Evolutionary conservation across 2,888 invertebrate genomes (phyloP).

Genomic region (Elgonia sp.): DNA sequence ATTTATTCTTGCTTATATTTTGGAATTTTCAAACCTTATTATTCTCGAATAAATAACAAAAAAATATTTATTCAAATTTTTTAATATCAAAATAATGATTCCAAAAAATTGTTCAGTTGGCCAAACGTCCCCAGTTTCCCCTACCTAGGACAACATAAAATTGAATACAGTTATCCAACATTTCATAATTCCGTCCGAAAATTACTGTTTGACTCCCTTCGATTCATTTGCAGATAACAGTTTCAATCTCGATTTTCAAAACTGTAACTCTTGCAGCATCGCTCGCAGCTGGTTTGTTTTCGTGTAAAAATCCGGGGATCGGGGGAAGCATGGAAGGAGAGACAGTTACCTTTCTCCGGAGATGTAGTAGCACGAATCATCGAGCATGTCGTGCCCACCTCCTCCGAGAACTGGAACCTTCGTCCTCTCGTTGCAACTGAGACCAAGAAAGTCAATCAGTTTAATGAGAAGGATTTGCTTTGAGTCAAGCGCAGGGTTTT

Average conservation of each 20-base stretch:
- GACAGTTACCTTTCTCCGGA: conserved; percentile 76
- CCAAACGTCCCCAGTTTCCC: too few relatives aligned
- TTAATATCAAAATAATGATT: too few relatives aligned
- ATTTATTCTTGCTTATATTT: too few relatives aligned
- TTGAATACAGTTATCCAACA: too few relatives aligned
- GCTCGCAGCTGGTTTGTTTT: background rate
- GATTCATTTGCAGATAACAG: conserved; percentile 1
- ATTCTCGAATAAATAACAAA: too few relatives aligned
- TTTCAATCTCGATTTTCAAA: conserved; percentile 7
- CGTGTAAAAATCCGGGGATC: conserved; percentile 55
- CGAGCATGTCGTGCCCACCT: conserved; percentile 61
- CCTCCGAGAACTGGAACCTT: conserved; percentile 56
- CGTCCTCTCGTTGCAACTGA: conserved; percentile 64
- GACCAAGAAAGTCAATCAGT: conserved; percentile 64
- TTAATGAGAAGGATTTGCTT: conserved; percentile 44
- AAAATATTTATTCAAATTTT: too few relatives aligned
- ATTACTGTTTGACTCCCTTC: too few relatives aligned
- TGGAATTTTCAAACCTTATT: too few relatives aligned
- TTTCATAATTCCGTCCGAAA: too few relatives aligned
- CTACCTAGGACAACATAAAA: too few relatives aligned
- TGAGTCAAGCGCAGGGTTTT: conserved; percentile 28
- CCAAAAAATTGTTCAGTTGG: too few relatives aligned
- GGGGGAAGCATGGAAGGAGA: conserved; percentile 69
- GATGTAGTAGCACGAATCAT: conserved; percentile 70
- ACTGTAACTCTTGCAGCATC: conserved; percentile 45